Conservation (phyloP, 2,797 vertebrate species). For the Hydrophis major region DNA sequence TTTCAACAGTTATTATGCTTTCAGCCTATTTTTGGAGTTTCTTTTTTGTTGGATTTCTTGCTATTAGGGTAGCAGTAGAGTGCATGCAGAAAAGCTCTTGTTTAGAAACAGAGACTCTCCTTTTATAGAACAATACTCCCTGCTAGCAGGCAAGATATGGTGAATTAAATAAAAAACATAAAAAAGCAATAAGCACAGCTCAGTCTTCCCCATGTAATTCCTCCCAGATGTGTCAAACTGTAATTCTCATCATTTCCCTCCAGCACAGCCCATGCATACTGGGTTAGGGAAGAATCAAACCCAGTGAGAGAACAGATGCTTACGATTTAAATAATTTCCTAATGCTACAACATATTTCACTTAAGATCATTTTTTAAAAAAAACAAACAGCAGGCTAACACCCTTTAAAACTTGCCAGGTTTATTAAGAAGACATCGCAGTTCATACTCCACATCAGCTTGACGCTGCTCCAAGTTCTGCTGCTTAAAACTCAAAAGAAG, state of each 20-base stretch:
- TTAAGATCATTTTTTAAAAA: not conserved
- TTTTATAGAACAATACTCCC: not conserved
- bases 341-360: not conserved
- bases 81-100: not conserved
- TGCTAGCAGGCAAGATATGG: not conserved
- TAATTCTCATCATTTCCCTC: not conserved
- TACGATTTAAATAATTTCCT: not conserved
- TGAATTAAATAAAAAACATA: not conserved
- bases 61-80: not conserved
- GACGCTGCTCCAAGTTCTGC: conserved; percentile 86
- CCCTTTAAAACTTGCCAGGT: conserved; percentile 74
- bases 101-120: not conserved
- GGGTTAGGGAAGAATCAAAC: not conserved
- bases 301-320: not conserved
- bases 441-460: conserved; percentile 88
- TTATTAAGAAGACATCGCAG: conserved; percentile 89
- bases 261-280: not conserved
- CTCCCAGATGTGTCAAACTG: not conserved
- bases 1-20: not conserved
- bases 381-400: not conserved
- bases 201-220: not conserved
- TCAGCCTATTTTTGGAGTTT: not conserved
- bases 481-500: conserved; percentile 81
- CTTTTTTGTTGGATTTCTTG: not conserved
- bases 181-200: not conserved